These are phyloP conservation scores for Apteryx mantelli DNA, from an alignment of 2,113 vertebrate species.

Conservation along the genomic window DNA sequence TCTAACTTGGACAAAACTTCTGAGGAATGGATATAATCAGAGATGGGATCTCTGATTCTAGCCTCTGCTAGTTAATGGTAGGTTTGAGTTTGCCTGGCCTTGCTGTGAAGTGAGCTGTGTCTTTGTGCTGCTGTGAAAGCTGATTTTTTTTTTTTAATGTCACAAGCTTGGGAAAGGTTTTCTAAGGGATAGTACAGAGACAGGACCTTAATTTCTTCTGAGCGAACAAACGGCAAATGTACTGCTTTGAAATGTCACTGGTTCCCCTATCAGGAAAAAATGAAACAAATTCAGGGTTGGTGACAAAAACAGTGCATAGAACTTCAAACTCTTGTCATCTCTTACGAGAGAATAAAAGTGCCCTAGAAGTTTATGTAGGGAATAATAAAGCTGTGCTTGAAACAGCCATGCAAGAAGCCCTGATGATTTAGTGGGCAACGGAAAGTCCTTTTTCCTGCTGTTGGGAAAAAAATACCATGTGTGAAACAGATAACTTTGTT, in stretches of 20 bases:
- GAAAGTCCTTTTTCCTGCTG: constrained; percentile 51
- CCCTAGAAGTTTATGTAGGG: constrained; percentile 31
- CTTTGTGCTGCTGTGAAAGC: constrained; percentile 44
- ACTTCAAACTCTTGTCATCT: not conserved
- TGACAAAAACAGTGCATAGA: not conserved
- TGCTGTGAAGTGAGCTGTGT: constrained; percentile 38
- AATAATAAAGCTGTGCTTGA: constrained; percentile 45
- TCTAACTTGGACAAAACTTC: not conserved
- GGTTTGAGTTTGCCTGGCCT: constrained; percentile 31
- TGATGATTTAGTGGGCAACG: constrained; percentile 18
- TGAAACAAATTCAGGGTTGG: not conserved
- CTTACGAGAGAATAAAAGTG: not conserved
- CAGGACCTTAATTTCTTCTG: constrained; percentile 13
- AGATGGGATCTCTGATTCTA: constrained; percentile 48
- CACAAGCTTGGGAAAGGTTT: not conserved
- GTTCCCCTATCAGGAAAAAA: not conserved
- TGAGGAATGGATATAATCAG: constrained; percentile 9
- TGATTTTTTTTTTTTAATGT: constrained; percentile 8
- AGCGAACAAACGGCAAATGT: not conserved
- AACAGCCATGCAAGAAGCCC: constrained; percentile 2
- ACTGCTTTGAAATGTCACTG: constrained; percentile 50
- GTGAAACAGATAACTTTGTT: constrained; percentile 34
- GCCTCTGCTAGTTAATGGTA: constrained; percentile 14
- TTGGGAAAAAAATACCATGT: not conserved
- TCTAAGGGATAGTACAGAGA: constrained; percentile 40